phyloP scores from a whole-genome alignment of 2,113 vertebrate species.

The Aphyosemion australe region DNA sequence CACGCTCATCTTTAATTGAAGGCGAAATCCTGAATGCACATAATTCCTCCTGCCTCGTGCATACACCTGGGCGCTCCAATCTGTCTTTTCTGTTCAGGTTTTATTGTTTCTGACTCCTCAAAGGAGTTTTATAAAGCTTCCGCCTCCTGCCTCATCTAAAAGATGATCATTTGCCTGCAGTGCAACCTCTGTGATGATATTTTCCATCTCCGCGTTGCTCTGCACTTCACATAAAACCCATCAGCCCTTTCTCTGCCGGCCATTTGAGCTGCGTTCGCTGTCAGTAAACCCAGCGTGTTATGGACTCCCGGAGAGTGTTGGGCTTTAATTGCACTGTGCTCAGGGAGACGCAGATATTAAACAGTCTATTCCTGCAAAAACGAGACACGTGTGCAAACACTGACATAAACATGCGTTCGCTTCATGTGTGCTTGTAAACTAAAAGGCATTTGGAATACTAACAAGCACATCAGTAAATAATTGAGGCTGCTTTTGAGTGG shows the following conservation, averaged over 20 bases:
- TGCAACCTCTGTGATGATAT: constrained; percentile 45
- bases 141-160: constrained; percentile 32
- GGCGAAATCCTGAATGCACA: too few species aligned
- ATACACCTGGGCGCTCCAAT: background rate
- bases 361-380: constrained; percentile 42
- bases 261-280: constrained; percentile 54
- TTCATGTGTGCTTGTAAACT: background rate
- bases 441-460: background rate
- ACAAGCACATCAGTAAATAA: background rate
- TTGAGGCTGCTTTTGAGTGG: background rate
- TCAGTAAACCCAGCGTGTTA: constrained; percentile 61
- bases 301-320: constrained; percentile 61
- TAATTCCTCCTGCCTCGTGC: too few species aligned
- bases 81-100: constrained; percentile 11
- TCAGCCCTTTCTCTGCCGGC: constrained; percentile 35
- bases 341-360: constrained; percentile 44
- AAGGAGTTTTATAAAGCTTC: constrained; percentile 34
- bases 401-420: background rate
- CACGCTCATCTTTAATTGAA: too few species aligned
- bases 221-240: constrained; percentile 45
- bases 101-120: constrained; percentile 25
- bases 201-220: constrained; percentile 53
- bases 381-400: constrained; percentile 26
- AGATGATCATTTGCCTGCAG: constrained; percentile 37
- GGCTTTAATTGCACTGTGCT: constrained; percentile 65